Evolutionary conservation across 2,113 vertebrate species (phyloP), one percentile per base, ranked within the genome.

Genomic region (Mesitornis unicolor): DNA sequence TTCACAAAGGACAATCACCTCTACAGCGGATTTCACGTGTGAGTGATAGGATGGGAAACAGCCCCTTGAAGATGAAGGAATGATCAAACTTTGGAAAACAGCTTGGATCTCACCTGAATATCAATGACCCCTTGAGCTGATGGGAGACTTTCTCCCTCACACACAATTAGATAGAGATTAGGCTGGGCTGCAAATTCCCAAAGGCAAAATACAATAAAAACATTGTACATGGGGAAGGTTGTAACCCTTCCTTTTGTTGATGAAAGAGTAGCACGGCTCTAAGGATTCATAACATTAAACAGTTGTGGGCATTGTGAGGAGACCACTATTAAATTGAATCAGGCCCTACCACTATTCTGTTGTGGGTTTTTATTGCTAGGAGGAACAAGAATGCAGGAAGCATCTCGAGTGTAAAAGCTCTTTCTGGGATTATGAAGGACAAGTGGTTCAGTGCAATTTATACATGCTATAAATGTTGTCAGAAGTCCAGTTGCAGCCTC

Each of bases 171-270:
- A 92, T 60, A 92, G 69, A 94, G 69, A 96, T 96, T 93, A 88
- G 74, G 56, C 88, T 91, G 51, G 73, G 57, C 80, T 94, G 83
- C 76, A 94, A 94, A 96, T 92, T 97, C 95, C 95, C 95, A 94
- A 92, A 90, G 92, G 96, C 83, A 92, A 96, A 96, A 96, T 96
- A 96, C 96, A 96, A 97, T 94, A 92, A 96, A 95, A 96, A 87
- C 76, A 67, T 79, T 89, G 94, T 96, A 95, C 89, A 78, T 79
- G 80, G 73, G 69, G 76, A 93, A 95, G 90, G 95, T 94, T 95
- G 92, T 92, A 97, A 91, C 95, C 95, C 89, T 96, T 95, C 59
- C 77, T 95, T 91, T 93, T 79, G 90, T 78, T 93, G 89, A 96
- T 95, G 93, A 90, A 97, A 96, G 83, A 92, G 82, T 90, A 90